Percentiles rank a stretch among this genome's conserved stretches.
Conservation (phyloP, 1,140 invertebrate species). For the honey bee (Apis mellifera) region Amel_HAv3.1 CM009936.2:1929501-1930000, state of each 20-base stretch:
- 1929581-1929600: not conserved
- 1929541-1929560: not conserved
- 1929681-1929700: not conserved
- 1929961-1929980: too few relatives aligned
- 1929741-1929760: not conserved
- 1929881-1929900: not conserved
- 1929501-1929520: too few relatives aligned
- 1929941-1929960: not conserved
- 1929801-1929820: not conserved
- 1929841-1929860: not conserved
- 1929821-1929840: not conserved
- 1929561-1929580: not conserved
- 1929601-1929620: not conserved
- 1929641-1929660: not conserved
- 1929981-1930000: too few relatives aligned
- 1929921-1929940: too few relatives aligned
- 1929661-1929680: not conserved
- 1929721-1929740: not conserved
- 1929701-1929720: slow-evolving; percentile 4
- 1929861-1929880: not conserved
- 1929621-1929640: not conserved
- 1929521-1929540: not conserved
- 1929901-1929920: not conserved
- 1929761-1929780: not conserved
- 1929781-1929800: not conserved